These are phyloP conservation scores for Eurytoma californica DNA, from an alignment of 2,888 invertebrate genomes.

Conservation along the genomic window DNA sequence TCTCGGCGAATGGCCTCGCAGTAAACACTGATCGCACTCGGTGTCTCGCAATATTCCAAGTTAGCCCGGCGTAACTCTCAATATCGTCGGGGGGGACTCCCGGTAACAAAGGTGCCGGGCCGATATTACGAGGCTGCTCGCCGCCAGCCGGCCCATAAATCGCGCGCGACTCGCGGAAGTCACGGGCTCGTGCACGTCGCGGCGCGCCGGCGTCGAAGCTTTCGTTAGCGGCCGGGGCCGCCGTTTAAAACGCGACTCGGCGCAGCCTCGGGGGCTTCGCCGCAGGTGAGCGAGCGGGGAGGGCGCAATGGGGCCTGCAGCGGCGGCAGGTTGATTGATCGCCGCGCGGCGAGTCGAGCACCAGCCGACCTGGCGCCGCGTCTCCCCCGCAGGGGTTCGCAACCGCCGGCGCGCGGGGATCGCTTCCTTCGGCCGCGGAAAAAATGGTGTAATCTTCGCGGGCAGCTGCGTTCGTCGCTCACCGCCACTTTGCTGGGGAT, in stretches of 20 bases:
- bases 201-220: conserved; percentile 14
- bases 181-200: background rate
- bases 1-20: background rate
- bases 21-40: background rate
- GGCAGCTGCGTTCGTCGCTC: too few species aligned
- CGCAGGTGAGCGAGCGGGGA: conserved; percentile 21
- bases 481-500: too few species aligned
- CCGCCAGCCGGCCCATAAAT: conserved; percentile 34
- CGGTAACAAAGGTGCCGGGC: conserved; percentile 28
- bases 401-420: conserved; percentile 56
- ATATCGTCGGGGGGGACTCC: conserved; percentile 30
- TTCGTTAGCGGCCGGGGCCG: conserved; percentile 18
- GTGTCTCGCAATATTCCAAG: conserved; percentile 22
- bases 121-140: conserved; percentile 34
- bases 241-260: conserved; percentile 30
- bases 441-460: background rate
- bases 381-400: conserved; percentile 65
- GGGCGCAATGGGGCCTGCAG: conserved; percentile 40
- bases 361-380: conserved; percentile 73
- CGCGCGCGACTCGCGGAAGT: conserved; percentile 31
- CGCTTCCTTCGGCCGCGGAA: too few species aligned
- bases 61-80: conserved; percentile 33
- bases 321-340: conserved; percentile 73
- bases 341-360: conserved; percentile 63
- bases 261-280: background rate